phyloP scores from a whole-genome alignment of 92 coral and sea anemone genomes.

The Umimayanthus kanabou region DNA sequence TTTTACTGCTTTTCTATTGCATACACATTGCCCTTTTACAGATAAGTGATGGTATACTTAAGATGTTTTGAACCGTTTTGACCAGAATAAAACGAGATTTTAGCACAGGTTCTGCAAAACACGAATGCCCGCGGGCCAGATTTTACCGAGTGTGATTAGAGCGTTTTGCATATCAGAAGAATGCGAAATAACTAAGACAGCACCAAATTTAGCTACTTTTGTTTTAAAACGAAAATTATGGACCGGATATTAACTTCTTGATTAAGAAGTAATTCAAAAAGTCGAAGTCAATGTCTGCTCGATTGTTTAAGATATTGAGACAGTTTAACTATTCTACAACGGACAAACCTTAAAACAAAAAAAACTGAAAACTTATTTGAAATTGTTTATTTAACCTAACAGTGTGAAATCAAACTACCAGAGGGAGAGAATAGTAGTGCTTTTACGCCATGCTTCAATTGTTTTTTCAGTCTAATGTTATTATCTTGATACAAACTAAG shows the following conservation, averaged over 20 bases:
- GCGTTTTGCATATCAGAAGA: constrained; percentile 67
- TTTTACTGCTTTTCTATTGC: constrained; percentile 18
- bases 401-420: constrained; percentile 12
- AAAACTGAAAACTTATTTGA: constrained; percentile 24
- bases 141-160: constrained; percentile 43
- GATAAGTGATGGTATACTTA: neutral
- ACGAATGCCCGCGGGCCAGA: constrained; percentile 33
- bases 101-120: constrained; percentile 35
- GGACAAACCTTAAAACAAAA: constrained; percentile 15
- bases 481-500: neutral
- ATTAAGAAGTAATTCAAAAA: constrained; percentile 31
- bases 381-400: constrained; percentile 34
- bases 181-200: constrained; percentile 40
- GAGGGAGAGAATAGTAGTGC: neutral
- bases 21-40: constrained; percentile 10
- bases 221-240: constrained; percentile 33
- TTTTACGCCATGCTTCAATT: neutral
- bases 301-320: constrained; percentile 28
- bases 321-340: constrained; percentile 35
- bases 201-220: constrained; percentile 38
- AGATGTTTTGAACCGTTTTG: constrained; percentile 9
- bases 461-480: constrained; percentile 1
- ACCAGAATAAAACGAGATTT: constrained; percentile 8
- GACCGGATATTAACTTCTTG: constrained; percentile 31
- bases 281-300: constrained; percentile 4